Evolutionary conservation across 2,797 vertebrate genomes (phyloP).

Genomic region (Poeciliopsis paucimaculata): DNA sequence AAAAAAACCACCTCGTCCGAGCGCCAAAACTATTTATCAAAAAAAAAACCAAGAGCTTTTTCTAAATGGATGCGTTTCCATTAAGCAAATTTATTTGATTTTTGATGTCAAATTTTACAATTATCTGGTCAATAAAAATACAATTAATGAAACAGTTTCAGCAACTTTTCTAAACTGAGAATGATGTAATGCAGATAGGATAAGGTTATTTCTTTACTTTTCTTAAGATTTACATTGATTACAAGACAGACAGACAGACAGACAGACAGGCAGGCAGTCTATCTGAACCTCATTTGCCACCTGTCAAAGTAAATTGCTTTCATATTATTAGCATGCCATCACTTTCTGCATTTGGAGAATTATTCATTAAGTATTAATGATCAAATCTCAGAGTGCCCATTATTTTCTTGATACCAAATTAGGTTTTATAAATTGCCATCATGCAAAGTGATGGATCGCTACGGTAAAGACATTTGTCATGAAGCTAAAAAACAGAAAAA

Average conservation of each 20-base stretch:
- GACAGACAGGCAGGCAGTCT: neutral
- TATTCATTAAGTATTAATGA: slow-evolving; percentile 52
- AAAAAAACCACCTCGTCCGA: too few relatives aligned
- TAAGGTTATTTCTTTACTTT: neutral
- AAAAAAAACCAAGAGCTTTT: too few relatives aligned
- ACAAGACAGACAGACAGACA: neutral
- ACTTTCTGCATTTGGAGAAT: slow-evolving; percentile 50
- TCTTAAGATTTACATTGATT: neutral
- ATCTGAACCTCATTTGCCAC: neutral
- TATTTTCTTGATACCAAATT: slow-evolving; percentile 63
- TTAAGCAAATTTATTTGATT: neutral
- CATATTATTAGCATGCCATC: slow-evolving; percentile 52
- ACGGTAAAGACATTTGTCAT: slow-evolving; percentile 35
- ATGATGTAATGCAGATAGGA: neutral
- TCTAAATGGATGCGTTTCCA: neutral
- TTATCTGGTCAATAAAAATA: too few relatives aligned
- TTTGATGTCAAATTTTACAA: too few relatives aligned
- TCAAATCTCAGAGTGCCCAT: slow-evolving; percentile 46
- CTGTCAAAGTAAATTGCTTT: slow-evolving; percentile 42
- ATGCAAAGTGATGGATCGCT: slow-evolving; percentile 27
- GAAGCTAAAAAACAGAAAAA: slow-evolving; percentile 6
- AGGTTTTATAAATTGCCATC: slow-evolving; percentile 50
- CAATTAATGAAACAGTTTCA: neutral
- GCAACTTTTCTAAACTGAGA: neutral
- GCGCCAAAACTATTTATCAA: too few relatives aligned